Base-by-base conservation (phyloP, 2,888 invertebrate genomes). In the Punctoribates punctum region DNA sequence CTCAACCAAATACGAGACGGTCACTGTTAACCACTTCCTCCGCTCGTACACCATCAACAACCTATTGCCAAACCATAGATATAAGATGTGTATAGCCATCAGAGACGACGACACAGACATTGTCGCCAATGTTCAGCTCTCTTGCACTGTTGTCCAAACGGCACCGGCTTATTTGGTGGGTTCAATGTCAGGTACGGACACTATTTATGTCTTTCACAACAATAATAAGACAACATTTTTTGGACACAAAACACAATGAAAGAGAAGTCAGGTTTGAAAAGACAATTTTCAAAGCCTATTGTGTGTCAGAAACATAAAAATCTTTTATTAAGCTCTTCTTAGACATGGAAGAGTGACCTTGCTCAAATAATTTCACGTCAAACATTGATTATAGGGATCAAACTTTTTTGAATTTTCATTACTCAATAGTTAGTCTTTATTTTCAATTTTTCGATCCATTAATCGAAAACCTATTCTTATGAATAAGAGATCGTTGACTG, bases 11-110 rank as follows among this genome's bases (percentile, higher is more conserved):
- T 80, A 79, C 72, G 76, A 78, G 54, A 78, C 80, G 13, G 81
- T 80, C 17, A 80, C 80, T 5, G 82, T 81, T n/a, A 81, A 81
- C 42, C 81, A 82, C 15, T 79, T 81, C 60, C 80, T 81, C 23
- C 79, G 80, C 23, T 81, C 81, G 2, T 85, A 83, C 80, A 85
- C 84, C 60, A 82, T 85, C 25, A 82, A 81, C 54, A 82, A 83
- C 57, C 81, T 86, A n/a, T 80, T 81, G 76, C 84, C 85, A 13
- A 80, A 81, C 46, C 84, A 84, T 8, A 79, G 79, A 2, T 86
- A 86, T 79, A 83, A 84, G 79, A 83, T 85, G 79, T 86, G 86
- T 79, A 82, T 86, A 29, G 83, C 84, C 27, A 82, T 85, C 51
- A 82, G 84, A 73, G 80, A 82, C 81, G 76, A 81, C 79, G 77